These are phyloP conservation scores for Ypsolopha sequella DNA, from an alignment of 2,888 invertebrate genomes.

Conservation along the genomic window DNA sequence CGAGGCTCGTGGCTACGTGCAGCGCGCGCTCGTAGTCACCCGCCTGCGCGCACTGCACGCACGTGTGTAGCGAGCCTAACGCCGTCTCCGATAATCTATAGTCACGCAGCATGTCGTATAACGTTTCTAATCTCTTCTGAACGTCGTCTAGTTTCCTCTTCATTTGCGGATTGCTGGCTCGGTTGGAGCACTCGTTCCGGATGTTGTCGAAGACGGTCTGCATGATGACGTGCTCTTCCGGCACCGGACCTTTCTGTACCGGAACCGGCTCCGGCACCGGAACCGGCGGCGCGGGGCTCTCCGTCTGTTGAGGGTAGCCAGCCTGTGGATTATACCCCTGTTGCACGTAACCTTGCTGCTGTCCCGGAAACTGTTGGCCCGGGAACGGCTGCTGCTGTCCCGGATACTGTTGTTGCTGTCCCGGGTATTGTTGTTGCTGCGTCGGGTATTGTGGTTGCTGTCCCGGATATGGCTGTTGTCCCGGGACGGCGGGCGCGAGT, in stretches of 20 bases:
- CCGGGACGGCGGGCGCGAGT: conserved; percentile 19
- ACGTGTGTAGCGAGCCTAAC: conserved; percentile 79
- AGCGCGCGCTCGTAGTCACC: conserved; percentile 79
- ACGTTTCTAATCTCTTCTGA: conserved; percentile 83
- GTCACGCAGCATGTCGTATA: conserved; percentile 89
- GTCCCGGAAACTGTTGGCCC: conserved; percentile 12
- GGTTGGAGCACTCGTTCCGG: conserved; percentile 73
- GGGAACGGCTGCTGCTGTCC: conserved; percentile 11
- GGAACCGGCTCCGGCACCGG: neutral
- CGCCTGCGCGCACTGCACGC: conserved; percentile 76
- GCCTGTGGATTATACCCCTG: conserved; percentile 21
- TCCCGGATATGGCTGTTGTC: conserved; percentile 10
- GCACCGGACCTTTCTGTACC: neutral
- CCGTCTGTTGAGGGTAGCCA: conserved; percentile 7
- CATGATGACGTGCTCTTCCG: conserved; percentile 29
- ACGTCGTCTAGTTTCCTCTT: conserved; percentile 94
- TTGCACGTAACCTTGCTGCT: conserved; percentile 6
- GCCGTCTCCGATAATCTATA: conserved; percentile 81
- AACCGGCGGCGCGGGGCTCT: conserved; percentile 37
- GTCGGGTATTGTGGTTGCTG: conserved; percentile 12
- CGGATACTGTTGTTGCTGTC: conserved; percentile 7
- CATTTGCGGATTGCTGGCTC: conserved; percentile 83
- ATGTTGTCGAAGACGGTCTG: conserved; percentile 82
- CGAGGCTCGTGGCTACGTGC: conserved; percentile 77
- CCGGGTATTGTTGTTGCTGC: conserved; percentile 14